These are phyloP conservation scores for Ceratoteleas bidentatus DNA, from an alignment of 1,140 invertebrate genomes.

Conservation along the genomic window DNA sequence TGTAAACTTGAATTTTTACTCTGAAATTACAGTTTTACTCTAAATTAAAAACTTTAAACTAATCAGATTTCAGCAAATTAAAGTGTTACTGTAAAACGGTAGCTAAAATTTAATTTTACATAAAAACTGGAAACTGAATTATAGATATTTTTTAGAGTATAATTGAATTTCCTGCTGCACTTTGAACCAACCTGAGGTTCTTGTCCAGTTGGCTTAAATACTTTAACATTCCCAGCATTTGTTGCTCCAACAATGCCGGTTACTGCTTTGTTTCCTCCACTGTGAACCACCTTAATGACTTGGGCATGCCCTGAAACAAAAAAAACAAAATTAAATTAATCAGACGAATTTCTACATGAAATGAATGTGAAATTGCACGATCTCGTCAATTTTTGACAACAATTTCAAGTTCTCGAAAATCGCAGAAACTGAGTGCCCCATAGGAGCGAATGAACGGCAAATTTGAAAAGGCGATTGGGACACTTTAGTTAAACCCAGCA, in stretches of 20 bases:
- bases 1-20: too few species aligned
- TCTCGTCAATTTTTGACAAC: background rate
- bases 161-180: too few species aligned
- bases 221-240: slow-evolving; percentile 80
- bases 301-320: slow-evolving; percentile 83
- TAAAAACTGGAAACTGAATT: too few species aligned
- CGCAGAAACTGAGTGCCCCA: too few species aligned
- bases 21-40: too few species aligned
- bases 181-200: slow-evolving; percentile 79
- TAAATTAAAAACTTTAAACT: too few species aligned
- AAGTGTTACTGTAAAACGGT: too few species aligned
- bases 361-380: background rate
- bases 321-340: slow-evolving; percentile 11
- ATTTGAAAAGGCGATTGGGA: background rate
- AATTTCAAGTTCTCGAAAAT: background rate
- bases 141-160: too few species aligned
- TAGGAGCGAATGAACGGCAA: too few species aligned
- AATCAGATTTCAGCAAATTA: too few species aligned
- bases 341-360: background rate
- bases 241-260: slow-evolving; percentile 79
- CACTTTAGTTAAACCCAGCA: background rate
- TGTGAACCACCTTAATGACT: slow-evolving; percentile 85
- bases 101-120: too few species aligned
- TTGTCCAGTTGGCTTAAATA: slow-evolving; percentile 80
- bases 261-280: slow-evolving; percentile 79